Base-by-base conservation (phyloP, 2,797 vertebrate species). In the Sebastes oblongus region DNA sequence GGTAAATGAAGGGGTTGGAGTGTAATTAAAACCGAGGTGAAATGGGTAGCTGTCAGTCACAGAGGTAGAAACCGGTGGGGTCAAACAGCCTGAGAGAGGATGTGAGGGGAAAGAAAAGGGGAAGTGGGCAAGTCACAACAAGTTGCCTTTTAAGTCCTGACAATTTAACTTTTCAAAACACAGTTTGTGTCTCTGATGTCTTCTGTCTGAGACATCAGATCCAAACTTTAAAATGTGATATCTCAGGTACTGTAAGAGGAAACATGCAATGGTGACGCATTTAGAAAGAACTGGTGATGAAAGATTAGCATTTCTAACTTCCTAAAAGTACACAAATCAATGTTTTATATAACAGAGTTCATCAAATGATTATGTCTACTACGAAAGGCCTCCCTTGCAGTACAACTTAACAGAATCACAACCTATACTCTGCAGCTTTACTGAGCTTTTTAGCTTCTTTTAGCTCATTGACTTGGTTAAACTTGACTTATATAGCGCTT, bases 1-100 rank as follows among this genome's bases (percentile, higher is more conserved):
- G 85, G 89, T 87, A 88, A 92, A 87, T 90, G 78, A 76, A 80
- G 73, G 88, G 89, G 62, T 86, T 80, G 71, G 20, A 77, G 75
- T 77, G 85, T 90, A 84, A 93, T 91, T 92, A 92, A 87, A 93
- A 91, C 82, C 2, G 52, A 91, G 85, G 86, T 88, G 83, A 92
- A 92, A 87, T 66, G 82, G 83, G 81, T 78, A 80, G 84, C 86
- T 91, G 91, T 93, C 88, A 92, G 56, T 91, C 88, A 91, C 2
- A 3, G n/a, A 74, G 74, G 32, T 73, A 52, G 68, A 75, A 84
- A 80, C 72, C 25, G n/a, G 25, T 8, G 61, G 72, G 80, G 80
- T 82, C 68, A 76, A 27, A 80, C 24, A 8, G 58, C 86, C 77
- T 78, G 27, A 73, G 54, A 80, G 12, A 52, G 27, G 66, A 4